Evolutionary conservation across 2,113 vertebrate genomes (phyloP).

Genomic region (Lontra canadensis): DNA sequence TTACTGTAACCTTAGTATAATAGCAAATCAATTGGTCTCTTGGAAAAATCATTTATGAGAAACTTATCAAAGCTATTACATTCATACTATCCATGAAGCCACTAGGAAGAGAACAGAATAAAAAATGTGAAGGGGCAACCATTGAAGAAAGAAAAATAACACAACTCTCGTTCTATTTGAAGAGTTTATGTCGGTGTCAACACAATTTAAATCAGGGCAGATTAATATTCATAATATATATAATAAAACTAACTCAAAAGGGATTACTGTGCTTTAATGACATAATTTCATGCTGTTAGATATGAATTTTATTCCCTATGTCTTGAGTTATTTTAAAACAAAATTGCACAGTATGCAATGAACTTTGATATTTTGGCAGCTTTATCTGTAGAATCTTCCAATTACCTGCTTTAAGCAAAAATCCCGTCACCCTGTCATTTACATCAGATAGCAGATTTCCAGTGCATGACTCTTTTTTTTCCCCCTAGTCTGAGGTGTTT

Average conservation of each 20-base stretch:
- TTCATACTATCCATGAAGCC: background rate
- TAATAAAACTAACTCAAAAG: slow-evolving; percentile 13
- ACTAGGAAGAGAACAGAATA: background rate
- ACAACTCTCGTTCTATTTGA: background rate
- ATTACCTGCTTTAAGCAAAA: slow-evolving; percentile 48
- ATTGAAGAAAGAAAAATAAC: background rate
- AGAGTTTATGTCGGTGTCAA: background rate
- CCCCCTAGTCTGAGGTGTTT: slow-evolving; percentile 35
- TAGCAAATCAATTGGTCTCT: background rate
- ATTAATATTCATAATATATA: slow-evolving; percentile 33
- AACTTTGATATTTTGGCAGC: slow-evolving; percentile 60
- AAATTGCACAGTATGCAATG: slow-evolving; percentile 23
- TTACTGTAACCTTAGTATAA: background rate
- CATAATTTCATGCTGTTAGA: slow-evolving; percentile 11
- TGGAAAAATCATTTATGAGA: background rate
- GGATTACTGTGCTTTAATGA: slow-evolving; percentile 16
- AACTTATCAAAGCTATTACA: background rate
- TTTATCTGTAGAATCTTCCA: slow-evolving; percentile 47
- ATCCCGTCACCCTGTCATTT: slow-evolving; percentile 14
- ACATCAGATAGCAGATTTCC: slow-evolving; percentile 56
- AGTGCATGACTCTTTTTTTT: background rate
- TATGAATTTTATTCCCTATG: slow-evolving; percentile 37
- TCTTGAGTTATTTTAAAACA: slow-evolving; percentile 51
- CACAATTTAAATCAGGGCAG: background rate
- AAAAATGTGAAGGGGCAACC: background rate